These are phyloP conservation scores for Eurystomus glaucurus DNA, from an alignment of 2,797 vertebrate genomes.

Conservation along the genomic window DNA sequence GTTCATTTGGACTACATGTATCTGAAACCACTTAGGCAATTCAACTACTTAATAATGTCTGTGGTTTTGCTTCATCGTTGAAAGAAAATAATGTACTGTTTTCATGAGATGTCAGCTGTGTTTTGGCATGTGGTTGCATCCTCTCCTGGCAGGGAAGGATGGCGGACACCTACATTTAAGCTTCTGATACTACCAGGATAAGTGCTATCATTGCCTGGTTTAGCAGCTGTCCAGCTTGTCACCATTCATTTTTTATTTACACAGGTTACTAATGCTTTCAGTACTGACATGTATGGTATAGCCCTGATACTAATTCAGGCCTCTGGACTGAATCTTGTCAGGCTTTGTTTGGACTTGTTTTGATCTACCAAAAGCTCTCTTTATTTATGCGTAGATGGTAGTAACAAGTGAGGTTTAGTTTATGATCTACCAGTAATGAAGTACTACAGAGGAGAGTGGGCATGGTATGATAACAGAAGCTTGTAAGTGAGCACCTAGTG, in stretches of 20 bases:
- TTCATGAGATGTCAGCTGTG: background rate
- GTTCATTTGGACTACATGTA: background rate
- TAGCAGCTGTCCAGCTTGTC: background rate
- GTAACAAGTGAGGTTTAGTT: background rate
- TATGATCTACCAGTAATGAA: background rate
- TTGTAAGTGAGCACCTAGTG: background rate
- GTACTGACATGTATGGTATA: background rate
- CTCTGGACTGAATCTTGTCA: background rate
- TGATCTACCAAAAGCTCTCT: background rate
- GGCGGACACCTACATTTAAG: background rate
- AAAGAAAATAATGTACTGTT: background rate
- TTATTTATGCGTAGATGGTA: background rate
- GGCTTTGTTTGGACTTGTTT: background rate
- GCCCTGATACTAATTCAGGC: background rate
- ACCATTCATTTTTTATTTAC: background rate
- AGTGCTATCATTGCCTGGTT: background rate
- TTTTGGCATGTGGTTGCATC: background rate
- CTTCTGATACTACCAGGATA: background rate
- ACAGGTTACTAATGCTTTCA: background rate
- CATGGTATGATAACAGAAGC: background rate
- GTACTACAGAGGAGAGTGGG: fast-evolving
- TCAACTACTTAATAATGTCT: background rate
- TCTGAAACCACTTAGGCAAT: background rate
- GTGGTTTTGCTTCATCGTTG: background rate
- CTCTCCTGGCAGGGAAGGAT: background rate